These are phyloP conservation scores for Chrosomus eos DNA, from an alignment of 2,797 vertebrate genomes.

Conservation along the genomic window DNA sequence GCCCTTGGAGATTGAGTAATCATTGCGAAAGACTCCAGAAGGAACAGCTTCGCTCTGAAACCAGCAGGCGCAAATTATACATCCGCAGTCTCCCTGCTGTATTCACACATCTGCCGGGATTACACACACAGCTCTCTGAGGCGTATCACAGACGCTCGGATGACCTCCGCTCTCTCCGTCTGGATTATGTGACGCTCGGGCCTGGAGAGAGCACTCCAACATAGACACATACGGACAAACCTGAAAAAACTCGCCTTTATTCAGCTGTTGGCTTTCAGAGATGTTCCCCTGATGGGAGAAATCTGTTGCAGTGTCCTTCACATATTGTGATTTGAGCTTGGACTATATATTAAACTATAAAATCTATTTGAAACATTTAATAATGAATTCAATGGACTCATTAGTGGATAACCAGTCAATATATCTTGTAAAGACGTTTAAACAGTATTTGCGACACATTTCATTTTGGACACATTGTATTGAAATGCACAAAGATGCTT, in stretches of 20 bases:
- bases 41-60: constrained; percentile 30
- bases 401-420: neutral
- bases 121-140: constrained; percentile 34
- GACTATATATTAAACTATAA: neutral
- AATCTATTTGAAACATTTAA: neutral
- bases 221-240: constrained; percentile 5
- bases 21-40: constrained; percentile 43
- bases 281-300: constrained; percentile 26
- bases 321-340: constrained; percentile 3
- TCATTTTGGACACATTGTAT: neutral
- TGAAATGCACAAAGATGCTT: neutral
- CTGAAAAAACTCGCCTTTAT: constrained; percentile 14
- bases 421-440: neutral
- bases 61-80: constrained; percentile 44
- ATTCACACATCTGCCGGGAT: constrained; percentile 42
- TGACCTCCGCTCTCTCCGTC: constrained; percentile 46
- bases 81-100: constrained; percentile 25
- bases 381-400: neutral
- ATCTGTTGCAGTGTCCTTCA: constrained; percentile 38
- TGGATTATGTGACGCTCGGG: constrained; percentile 35
- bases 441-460: neutral
- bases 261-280: constrained; percentile 35
- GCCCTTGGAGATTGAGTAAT: constrained; percentile 55
- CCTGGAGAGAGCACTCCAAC: constrained; percentile 40
- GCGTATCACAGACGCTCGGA: constrained; percentile 31